Evolutionary conservation across 2,113 vertebrate species (phyloP).

Genomic region (Recurvirostra avosetta): DNA sequence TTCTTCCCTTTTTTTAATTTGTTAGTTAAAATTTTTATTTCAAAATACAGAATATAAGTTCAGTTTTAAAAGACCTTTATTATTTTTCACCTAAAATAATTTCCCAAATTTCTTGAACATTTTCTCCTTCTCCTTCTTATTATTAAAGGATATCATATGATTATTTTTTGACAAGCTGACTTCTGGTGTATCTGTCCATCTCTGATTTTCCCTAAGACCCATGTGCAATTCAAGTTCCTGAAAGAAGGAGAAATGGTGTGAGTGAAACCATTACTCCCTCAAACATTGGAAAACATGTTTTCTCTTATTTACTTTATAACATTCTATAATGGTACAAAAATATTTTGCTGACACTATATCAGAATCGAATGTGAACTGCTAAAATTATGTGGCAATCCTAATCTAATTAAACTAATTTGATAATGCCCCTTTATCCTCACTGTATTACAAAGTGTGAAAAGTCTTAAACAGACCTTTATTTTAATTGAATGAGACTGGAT

Average conservation of each 20-base stretch:
- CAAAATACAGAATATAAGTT: neutral
- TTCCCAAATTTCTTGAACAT: neutral
- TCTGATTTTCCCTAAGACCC: neutral
- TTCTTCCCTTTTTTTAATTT: neutral
- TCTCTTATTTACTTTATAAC: neutral
- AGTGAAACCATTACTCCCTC: neutral
- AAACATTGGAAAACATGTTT: neutral
- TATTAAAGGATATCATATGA: neutral
- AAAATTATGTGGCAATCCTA: neutral
- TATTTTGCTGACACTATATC: neutral
- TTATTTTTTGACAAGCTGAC: neutral
- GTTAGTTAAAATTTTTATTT: neutral
- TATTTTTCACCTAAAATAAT: neutral
- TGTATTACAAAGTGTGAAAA: neutral
- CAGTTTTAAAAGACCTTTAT: neutral
- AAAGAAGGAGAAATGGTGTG: neutral
- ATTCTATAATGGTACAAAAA: neutral
- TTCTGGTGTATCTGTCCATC: neutral
- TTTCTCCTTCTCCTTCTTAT: neutral
- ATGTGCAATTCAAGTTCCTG: neutral
- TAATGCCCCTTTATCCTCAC: neutral
- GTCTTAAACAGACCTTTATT: neutral
- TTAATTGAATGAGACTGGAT: neutral
- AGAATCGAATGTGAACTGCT: neutral
- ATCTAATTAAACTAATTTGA: conserved; percentile 15